Evolutionary conservation across 2,888 invertebrate genomes (phyloP).

Genomic region (Dolichopus griseipennis): DNA sequence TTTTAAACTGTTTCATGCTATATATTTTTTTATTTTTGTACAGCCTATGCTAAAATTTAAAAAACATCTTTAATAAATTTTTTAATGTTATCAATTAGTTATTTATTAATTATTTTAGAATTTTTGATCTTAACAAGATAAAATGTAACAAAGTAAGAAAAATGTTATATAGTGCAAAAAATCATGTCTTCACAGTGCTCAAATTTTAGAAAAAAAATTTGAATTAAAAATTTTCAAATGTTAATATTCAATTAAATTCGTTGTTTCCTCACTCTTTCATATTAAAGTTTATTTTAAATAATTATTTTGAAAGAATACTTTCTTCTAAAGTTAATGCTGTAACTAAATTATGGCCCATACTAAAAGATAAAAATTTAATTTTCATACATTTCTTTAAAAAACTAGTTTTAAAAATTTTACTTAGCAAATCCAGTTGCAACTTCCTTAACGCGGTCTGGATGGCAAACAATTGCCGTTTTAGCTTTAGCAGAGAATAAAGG

Average conservation of each 20-base stretch:
- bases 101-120: too few species aligned
- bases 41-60: too few species aligned
- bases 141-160: too few species aligned
- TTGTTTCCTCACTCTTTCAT: not conserved
- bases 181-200: not conserved
- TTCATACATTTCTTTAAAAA: not conserved
- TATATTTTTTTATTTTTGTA: too few species aligned
- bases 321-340: conserved; percentile 20
- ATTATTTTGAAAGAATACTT: conserved; percentile 21
- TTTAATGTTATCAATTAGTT: too few species aligned
- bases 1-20: too few species aligned
- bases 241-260: not conserved
- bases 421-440: conserved; percentile 19
- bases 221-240: not conserved
- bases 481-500: conserved; percentile 55
- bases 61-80: too few species aligned
- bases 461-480: conserved; percentile 66
- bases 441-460: conserved; percentile 57
- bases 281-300: not conserved
- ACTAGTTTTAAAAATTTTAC: conserved; percentile 12
- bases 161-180: not conserved
- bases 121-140: too few species aligned
- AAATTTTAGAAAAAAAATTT: not conserved
- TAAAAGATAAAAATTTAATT: conserved; percentile 29
- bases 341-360: conserved; percentile 21